Evolutionary conservation across 2,113 vertebrate genomes (phyloP), one percentile per base, ranked within the genome.

Genomic region (Hyla sarda): DNA sequence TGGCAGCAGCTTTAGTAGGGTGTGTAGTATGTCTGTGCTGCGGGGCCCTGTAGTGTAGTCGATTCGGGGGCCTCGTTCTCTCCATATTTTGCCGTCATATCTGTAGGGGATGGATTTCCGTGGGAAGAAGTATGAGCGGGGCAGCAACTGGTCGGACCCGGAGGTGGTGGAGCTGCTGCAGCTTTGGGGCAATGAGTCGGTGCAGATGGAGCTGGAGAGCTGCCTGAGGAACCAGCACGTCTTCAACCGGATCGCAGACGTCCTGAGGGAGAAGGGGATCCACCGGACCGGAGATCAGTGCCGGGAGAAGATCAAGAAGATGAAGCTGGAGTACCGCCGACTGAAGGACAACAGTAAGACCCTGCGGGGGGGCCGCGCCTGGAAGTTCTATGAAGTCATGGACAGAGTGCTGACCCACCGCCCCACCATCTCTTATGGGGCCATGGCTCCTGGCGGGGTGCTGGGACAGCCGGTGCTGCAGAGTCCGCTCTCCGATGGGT

Each of bases 301-400:
- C 91, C 89, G 95, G 28, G 96, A 97, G 92, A 97, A 97, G 91
- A 97, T 98, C 86, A 98, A 98, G 83, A 97, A 98, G 90, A 97
- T 98, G 95, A 98, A 97, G 90, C 91, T 98, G 89, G 97, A 97
- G 79, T 98, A 98, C 83, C 94, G 96, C 0, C 92, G 96, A 25
- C 94, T 97, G 54, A 97, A 97, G 84, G 97, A 97, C 88, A 96
- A 96, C 76, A 93, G 95, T 88, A 97, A 96, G 25, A 92, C 91
- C 5, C 84, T 92, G 4, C 89, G 94, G 25, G 93, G 93, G 0
- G 93, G 93, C 30, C 90, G 96, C 82, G 93, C 95, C 0, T 97
- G 97, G 96, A 97, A 96, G 92, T 97, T 97, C 77, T 97, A 96
- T 54, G 96, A 97, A 19, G 95, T 96, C 87, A 97, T 97, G 95